Conservation (phyloP, 2,113 vertebrate species). For the Dolichotis patagonum region DNA sequence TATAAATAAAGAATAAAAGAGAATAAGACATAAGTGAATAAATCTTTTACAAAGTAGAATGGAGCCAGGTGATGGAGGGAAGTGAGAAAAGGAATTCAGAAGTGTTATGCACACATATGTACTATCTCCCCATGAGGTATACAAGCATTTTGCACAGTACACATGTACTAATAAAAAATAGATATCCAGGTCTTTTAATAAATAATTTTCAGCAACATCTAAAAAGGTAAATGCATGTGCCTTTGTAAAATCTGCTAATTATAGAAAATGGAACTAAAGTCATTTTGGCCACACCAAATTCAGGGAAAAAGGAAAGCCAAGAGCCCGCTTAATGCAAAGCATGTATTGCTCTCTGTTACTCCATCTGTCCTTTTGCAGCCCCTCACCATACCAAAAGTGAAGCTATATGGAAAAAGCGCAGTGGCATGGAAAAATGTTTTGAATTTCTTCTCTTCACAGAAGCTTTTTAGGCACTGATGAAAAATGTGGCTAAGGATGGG, state of each 20-base stretch:
- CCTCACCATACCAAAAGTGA: background rate
- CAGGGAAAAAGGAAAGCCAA: conserved; percentile 1
- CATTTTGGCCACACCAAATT: background rate
- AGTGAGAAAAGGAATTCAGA: background rate
- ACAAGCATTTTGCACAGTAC: background rate
- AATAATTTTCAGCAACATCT: background rate
- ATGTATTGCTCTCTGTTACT: background rate
- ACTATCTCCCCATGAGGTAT: background rate
- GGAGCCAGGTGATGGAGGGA: background rate
- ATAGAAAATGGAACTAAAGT: conserved; percentile 23
- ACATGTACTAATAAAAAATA: background rate
- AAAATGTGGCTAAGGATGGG: background rate
- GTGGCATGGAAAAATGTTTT: conserved; percentile 21
- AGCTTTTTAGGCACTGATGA: background rate
- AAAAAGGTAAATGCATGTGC: background rate
- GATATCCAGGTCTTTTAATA: background rate
- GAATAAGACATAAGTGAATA: background rate
- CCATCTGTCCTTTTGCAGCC: background rate
- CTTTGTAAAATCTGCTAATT: conserved; percentile 27
- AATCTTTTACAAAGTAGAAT: background rate
- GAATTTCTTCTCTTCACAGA: conserved; percentile 32
- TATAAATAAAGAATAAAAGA: background rate
- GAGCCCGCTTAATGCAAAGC: background rate
- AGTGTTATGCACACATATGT: background rate
- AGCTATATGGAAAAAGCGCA: background rate